Evolutionary conservation across 2,113 vertebrate species (phyloP), one percentile per base, ranked within the genome.

Genomic region (Triplophysa siluroides): DNA sequence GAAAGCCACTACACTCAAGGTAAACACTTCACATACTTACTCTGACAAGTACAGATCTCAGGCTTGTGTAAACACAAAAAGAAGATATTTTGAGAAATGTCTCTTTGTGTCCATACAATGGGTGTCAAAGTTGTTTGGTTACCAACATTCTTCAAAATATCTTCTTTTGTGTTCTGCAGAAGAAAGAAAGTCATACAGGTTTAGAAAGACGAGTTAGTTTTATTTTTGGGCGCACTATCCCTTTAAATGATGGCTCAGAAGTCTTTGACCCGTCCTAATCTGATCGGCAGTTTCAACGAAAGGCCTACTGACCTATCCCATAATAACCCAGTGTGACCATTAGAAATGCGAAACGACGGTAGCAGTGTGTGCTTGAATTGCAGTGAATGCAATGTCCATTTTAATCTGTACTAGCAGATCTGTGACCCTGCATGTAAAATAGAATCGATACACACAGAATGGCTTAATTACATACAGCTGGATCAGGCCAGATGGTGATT

Each of bases 1-100:
- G 91, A 93, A 4, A 67, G 62, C 0, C 88, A 87, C 64, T 86
- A 85, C 66, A 76, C 88, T 41, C 91, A 89, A 0, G 90, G 91
- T 85, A 87, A 88, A 85, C 21, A 26, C 45, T 19, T 6, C 26
- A n/a, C 26, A 10, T 70, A 38, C 33, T 38, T 38, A 38, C 33
- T 38, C 6, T 38, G 6, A 38, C 33, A 38, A 7, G 33, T 7
- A 38, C 33, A 38, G 33, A 38, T 38, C 33, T 38, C 8, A 6
- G 5, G 33, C 33, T 38, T 38, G 33, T 38, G 33, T 38, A 6
- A 38, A 38, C 33, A 38, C 33, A 38, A 38, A 38, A 29, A 29
- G 29, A 29, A 29, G 29, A 29, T 29, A 29, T 29, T 29, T 29
- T 29, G 29, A 29, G 29, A 29, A 38, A 38, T 38, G 5, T 38